These are phyloP conservation scores for Anastrepha ludens DNA, from an alignment of 1,140 invertebrate species.

Conservation along the genomic window DNA sequence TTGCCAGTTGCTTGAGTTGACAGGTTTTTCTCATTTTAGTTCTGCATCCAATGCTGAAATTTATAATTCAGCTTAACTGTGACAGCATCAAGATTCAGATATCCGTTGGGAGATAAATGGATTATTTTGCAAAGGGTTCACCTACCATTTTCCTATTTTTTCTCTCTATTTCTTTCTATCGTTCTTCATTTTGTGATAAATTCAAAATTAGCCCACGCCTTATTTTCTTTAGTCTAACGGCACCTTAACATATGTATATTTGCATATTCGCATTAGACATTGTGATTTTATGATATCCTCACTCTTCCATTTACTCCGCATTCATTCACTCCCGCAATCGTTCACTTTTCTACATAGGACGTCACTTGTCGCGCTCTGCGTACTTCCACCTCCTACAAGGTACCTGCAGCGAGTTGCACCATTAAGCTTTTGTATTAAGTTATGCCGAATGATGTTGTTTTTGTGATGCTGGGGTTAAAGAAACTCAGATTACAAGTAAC, in stretches of 20 bases:
- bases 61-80: slow-evolving; percentile 46
- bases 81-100: slow-evolving; percentile 52
- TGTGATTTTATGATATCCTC: slow-evolving; percentile 60
- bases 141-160: slow-evolving; percentile 7
- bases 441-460: neutral
- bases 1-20: slow-evolving; percentile 61
- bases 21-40: slow-evolving; percentile 64
- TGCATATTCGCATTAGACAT: slow-evolving; percentile 71
- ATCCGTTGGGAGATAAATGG: slow-evolving; percentile 44
- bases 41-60: slow-evolving; percentile 47
- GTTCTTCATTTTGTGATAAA: slow-evolving; percentile 65
- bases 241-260: slow-evolving; percentile 73
- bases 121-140: slow-evolving; percentile 4
- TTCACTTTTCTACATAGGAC: neutral
- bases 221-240: slow-evolving; percentile 67
- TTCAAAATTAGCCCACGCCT: slow-evolving; percentile 73
- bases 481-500: too few species aligned
- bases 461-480: too few species aligned
- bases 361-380: neutral
- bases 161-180: neutral
- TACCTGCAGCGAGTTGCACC: neutral
- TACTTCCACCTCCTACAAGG: too few species aligned
- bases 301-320: neutral
- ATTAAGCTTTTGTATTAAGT: neutral
- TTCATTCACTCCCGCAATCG: slow-evolving; percentile 2